Percentiles rank a stretch among this genome's conserved stretches.
These are phyloP conservation scores for Chrysaora quinquecirrha DNA, from an alignment of 30 jellyfish, hydroid and myxozoan genomes.

Conservation along the genomic window DNA sequence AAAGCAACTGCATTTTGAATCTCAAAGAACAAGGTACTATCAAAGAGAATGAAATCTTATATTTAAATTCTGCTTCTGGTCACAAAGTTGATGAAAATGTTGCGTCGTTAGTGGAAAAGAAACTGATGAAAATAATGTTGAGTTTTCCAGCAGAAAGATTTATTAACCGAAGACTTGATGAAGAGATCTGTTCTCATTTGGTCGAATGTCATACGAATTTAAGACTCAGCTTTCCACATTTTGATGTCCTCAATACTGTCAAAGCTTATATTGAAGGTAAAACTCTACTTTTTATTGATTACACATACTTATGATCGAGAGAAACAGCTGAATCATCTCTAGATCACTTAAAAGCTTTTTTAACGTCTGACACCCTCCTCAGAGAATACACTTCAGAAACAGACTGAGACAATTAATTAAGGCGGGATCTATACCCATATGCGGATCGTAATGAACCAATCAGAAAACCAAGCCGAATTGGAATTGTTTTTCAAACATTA, in stretches of 20 bases:
- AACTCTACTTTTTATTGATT: too few relatives aligned
- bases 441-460: too few relatives aligned
- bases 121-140: slow-evolving; percentile 26
- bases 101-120: not conserved
- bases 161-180: slow-evolving; percentile 2
- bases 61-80: not conserved
- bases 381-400: too few relatives aligned
- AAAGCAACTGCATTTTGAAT: slow-evolving; percentile 16
- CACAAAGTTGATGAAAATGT: not conserved
- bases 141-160: slow-evolving; percentile 20
- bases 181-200: slow-evolving; percentile 39
- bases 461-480: too few relatives aligned
- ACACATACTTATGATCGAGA: too few relatives aligned
- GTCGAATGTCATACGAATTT: slow-evolving; percentile 26
- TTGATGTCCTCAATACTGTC: slow-evolving; percentile 37
- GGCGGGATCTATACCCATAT: too few relatives aligned
- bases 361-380: too few relatives aligned
- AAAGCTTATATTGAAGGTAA: slow-evolving; percentile 63
- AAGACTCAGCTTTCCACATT: slow-evolving; percentile 4
- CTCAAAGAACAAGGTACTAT: not conserved
- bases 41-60: not conserved
- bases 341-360: too few relatives aligned
- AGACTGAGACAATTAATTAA: too few relatives aligned
- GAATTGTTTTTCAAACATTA: too few relatives aligned
- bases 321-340: too few relatives aligned